Percentiles rank a stretch among this genome's conserved stretches.
Evolutionary conservation across 2,797 vertebrate genomes (phyloP).

Genomic region (Threskiornis aethiopicus): DNA sequence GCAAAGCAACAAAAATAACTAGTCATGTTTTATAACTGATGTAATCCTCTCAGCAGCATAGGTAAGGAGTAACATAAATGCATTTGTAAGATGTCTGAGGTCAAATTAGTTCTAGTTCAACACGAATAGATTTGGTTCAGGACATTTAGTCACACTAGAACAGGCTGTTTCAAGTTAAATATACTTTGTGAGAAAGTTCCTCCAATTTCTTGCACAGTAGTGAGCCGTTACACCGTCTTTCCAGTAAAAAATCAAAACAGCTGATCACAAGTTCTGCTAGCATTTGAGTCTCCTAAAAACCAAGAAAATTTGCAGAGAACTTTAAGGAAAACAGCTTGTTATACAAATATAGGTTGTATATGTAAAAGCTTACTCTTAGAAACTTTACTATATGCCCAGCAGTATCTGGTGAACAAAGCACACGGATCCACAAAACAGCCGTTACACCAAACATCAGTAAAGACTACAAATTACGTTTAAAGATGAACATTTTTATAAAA

Average conservation of each 20-base stretch:
- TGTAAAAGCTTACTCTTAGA: background rate
- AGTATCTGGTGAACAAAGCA: background rate
- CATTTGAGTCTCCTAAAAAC: background rate
- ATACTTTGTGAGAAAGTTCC: background rate
- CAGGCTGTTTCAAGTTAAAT: slow-evolving; percentile 14
- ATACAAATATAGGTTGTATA: background rate
- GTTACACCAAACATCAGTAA: background rate
- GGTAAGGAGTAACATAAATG: background rate
- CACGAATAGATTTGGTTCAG: background rate
- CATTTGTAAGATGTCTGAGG: background rate
- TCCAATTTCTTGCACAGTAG: background rate
- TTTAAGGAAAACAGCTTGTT: background rate
- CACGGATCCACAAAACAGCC: background rate
- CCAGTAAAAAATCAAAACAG: background rate
- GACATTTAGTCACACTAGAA: background rate
- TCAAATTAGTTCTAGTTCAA: slow-evolving; percentile 10
- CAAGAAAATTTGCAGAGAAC: background rate
- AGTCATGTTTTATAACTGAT: background rate
- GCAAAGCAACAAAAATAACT: background rate
- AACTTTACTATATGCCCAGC: background rate
- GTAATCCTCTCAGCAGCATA: background rate
- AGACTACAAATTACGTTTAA: background rate
- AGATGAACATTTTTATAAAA: background rate
- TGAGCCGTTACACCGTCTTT: background rate
- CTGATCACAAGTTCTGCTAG: background rate